Percentiles rank a stretch among this genome's conserved stretches.
Conservation (phyloP, 2,888 invertebrate species). For the Ecliptopera silaceata region DNA sequence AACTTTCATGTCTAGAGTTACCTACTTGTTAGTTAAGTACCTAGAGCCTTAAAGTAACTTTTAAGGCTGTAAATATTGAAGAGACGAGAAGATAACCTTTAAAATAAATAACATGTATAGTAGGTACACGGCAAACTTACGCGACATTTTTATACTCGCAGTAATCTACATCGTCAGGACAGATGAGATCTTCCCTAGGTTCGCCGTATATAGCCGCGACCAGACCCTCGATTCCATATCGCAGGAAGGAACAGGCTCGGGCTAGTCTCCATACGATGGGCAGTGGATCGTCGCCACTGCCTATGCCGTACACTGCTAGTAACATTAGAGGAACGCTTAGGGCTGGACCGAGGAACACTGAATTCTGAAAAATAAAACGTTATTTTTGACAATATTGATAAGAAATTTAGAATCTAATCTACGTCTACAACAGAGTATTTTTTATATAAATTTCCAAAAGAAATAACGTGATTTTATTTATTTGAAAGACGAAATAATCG, state of each 20-base stretch:
- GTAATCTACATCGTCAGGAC: slow-evolving; percentile 87
- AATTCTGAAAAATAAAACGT: slow-evolving; percentile 84
- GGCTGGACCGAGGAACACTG: slow-evolving; percentile 95
- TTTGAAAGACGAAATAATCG: too few species aligned
- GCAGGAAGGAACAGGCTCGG: slow-evolving; percentile 92
- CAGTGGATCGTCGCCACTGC: slow-evolving; percentile 87
- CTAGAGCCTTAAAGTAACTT: too few species aligned
- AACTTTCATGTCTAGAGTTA: too few species aligned
- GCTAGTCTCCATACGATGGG: slow-evolving; percentile 89
- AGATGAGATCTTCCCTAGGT: slow-evolving; percentile 88
- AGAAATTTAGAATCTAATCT: too few species aligned
- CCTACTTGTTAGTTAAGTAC: too few species aligned
- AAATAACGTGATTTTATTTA: too few species aligned
- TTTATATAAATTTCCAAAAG: too few species aligned
- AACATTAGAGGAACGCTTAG: slow-evolving; percentile 94
- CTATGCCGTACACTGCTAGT: slow-evolving; percentile 93
- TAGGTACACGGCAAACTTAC: slow-evolving; percentile 51
- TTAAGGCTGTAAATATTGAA: too few species aligned
- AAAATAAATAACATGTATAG: too few species aligned
- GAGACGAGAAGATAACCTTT: too few species aligned
- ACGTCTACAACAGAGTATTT: too few species aligned
- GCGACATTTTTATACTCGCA: slow-evolving; percentile 89
- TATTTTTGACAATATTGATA: neutral
- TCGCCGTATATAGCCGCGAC: slow-evolving; percentile 91
- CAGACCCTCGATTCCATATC: slow-evolving; percentile 92